phyloP scores from a whole-genome alignment of 2,888 invertebrate species.

The Brachyptera risi region DNA sequence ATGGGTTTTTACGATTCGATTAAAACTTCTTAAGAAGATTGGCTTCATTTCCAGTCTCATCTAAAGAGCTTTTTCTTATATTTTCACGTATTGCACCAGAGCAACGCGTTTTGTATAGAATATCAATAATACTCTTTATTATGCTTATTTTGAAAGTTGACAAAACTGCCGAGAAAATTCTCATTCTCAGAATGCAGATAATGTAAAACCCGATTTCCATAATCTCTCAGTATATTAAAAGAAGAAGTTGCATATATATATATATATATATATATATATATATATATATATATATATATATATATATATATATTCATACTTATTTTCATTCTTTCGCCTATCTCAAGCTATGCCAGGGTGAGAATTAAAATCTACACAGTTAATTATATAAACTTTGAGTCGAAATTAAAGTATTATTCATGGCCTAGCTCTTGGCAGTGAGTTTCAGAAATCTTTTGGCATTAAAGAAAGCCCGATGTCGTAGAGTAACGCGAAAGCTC shows the following conservation, averaged over 20 bases:
- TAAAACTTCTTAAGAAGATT: constrained; percentile 9
- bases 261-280: no score
- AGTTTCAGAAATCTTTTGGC: neutral
- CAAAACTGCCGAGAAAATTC: constrained; percentile 15
- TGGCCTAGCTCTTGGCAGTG: no score
- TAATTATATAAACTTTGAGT: constrained; percentile 12
- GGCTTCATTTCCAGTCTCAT: neutral
- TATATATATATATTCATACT: neutral
- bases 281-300: no score
- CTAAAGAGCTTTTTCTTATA: constrained; percentile 11
- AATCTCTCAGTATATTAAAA: constrained; percentile 23
- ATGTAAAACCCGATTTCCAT: constrained; percentile 24
- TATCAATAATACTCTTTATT: constrained; percentile 18
- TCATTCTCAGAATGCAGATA: constrained; percentile 9
- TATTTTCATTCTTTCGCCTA: neutral
- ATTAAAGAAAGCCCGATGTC: neutral
- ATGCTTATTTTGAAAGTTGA: constrained; percentile 20
- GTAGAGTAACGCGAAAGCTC: neutral
- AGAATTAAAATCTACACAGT: constrained; percentile 19
- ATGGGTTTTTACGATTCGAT: constrained; percentile 13
- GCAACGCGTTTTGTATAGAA: constrained; percentile 3
- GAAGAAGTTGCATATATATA: constrained; percentile 4
- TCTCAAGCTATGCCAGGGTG: neutral
- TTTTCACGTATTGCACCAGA: neutral
- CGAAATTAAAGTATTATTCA: constrained; percentile 19